Base-by-base conservation (phyloP, 2,888 invertebrate species). In the Eupithecia vulgata region DNA sequence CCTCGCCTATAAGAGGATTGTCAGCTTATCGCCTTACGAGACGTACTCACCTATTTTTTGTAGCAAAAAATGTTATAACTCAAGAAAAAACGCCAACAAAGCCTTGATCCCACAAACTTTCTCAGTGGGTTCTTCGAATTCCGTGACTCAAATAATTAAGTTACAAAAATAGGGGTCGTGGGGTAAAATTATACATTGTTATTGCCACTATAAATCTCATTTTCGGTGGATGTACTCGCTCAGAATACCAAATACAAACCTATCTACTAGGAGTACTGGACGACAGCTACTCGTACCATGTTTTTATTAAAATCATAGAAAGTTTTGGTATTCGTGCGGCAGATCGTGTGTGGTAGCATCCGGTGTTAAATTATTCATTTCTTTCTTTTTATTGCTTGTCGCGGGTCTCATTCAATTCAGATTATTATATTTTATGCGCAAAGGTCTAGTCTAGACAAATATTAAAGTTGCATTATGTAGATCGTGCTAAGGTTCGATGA, bases 91-190 rank as follows among this genome's bases (percentile, higher is more conserved):
- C 85, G 85, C 86, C 86, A 90, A 92, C 90, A 91, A 92, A 87
- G 89, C 87, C 85, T 77, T 88, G 90, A 92, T 92, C 91, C 92
- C 90, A 83, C 79, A 86, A 89, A 91, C 90, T 92, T 91, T 92
- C 85, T 87, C 87, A 82, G 86, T 87, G 87, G 87, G 88, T 90
- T 89, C 91, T 91, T 91, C 87, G 91, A 89, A 92, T 92, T 93
- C 90, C 94, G 93, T 94, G 93, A 94, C 93, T 92, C 90, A 91
- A 92, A 94, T 94, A 94, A 94, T 93, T 93, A 94, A 92, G 90
- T 89, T 65, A 85, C 83, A 84, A 85, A 87, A 87, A 89, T 89
- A 88, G 88, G 89, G 91, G 90, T 90, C 87, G 89, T 83, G 81
- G 87, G 87, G 86, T 89, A 82, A 92, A 93, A 92, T 93, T 93